Evolutionary conservation across 2,888 invertebrate species (phyloP).

Genomic region (Agrilus mali): DNA sequence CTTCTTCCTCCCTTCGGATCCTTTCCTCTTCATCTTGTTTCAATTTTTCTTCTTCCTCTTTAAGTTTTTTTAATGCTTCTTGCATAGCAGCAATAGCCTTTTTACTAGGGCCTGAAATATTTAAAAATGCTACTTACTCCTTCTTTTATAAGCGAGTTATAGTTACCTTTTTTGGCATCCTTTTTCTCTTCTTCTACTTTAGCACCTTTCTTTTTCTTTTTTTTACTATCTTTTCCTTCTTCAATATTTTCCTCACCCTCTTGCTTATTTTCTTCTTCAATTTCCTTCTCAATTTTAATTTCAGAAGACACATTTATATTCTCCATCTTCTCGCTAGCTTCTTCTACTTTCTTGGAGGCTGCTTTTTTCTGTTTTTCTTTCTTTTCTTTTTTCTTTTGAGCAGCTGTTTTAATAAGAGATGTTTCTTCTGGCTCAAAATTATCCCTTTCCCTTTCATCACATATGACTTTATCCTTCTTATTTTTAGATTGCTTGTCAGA

Average conservation of each 20-base stretch:
- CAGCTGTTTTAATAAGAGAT: constrained; percentile 61
- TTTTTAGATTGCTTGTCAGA: constrained; percentile 22
- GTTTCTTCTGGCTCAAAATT: constrained; percentile 38
- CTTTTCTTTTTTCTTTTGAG: constrained; percentile 83
- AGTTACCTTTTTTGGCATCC: constrained; percentile 41
- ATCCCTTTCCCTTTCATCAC: constrained; percentile 10
- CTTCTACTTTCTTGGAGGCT: constrained; percentile 14
- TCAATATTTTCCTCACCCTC: constrained; percentile 32
- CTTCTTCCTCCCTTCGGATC: constrained; percentile 58
- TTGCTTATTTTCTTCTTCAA: constrained; percentile 19
- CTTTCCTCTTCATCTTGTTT: constrained; percentile 70
- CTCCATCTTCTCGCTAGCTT: constrained; percentile 12
- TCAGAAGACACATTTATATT: constrained; percentile 21
- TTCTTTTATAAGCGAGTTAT: background rate
- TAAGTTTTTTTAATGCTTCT: constrained; percentile 74
- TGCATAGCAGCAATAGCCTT: constrained; percentile 86
- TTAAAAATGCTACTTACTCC: background rate
- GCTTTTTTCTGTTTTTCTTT: constrained; percentile 51
- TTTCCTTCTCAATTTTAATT: constrained; percentile 33
- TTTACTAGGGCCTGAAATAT: constrained; percentile 57
- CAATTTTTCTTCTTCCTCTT: constrained; percentile 76
- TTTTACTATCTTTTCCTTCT: constrained; percentile 9
- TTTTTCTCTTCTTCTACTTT: constrained; percentile 31
- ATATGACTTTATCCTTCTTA: constrained; percentile 10
- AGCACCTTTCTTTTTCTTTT: constrained; percentile 6